phyloP scores from a whole-genome alignment of 2,888 invertebrate species.

The Oscheius sp. region DNA sequence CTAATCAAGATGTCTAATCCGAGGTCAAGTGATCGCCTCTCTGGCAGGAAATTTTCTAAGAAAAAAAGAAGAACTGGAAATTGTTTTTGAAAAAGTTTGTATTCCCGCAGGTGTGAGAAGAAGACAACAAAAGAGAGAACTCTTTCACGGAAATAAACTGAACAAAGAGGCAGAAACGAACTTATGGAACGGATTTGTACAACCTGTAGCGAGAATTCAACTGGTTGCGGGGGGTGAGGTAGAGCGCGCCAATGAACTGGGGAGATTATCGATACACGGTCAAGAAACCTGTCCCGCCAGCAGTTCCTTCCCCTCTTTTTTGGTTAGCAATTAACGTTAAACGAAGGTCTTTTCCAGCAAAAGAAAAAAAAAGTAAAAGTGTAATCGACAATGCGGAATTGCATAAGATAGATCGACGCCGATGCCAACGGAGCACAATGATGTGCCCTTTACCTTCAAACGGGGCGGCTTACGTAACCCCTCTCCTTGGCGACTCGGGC shows the following conservation, averaged over 20 bases:
- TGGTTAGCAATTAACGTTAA: not conserved
- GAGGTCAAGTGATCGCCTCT: constrained; percentile 32
- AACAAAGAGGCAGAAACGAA: not conserved
- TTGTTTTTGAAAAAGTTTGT: not conserved
- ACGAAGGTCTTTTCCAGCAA: not conserved
- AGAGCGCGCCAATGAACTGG: not conserved
- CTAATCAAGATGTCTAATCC: constrained; percentile 39
- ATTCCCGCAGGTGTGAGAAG: not conserved
- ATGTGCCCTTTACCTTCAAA: constrained; percentile 30
- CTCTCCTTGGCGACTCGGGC: not conserved
- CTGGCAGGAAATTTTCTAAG: not conserved
- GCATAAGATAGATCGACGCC: not conserved
- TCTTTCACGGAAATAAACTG: not conserved
- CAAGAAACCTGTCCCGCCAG: constrained; percentile 7
- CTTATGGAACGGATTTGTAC: not conserved
- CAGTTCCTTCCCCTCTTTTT: not conserved
- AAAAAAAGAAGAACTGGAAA: not conserved
- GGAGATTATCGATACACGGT: constrained; percentile 4
- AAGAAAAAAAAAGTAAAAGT: not conserved
- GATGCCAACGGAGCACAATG: constrained; percentile 11
- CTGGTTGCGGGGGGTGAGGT: not conserved
- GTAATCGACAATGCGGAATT: not conserved
- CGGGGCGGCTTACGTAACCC: constrained; percentile 28
- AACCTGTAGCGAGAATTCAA: not conserved
- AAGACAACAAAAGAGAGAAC: not conserved